phyloP scores from a whole-genome alignment of 2,113 vertebrate species.

The Prolemur simus region DNA sequence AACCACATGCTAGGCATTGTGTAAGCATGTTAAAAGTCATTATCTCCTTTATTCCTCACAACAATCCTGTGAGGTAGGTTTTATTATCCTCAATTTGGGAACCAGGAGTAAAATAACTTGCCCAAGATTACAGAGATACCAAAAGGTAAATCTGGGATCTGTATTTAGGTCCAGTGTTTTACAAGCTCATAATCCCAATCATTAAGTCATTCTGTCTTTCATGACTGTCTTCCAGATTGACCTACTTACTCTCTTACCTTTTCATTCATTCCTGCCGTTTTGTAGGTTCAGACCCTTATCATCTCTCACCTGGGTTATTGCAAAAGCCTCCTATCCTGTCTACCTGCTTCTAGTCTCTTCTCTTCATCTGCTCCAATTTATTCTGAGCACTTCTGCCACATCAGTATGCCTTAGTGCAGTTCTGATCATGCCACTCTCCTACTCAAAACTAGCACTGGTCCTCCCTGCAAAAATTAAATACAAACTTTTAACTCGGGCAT shows the following conservation, averaged over 20 bases:
- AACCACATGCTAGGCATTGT: not conserved
- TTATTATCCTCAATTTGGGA: not conserved
- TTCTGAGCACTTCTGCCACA: not conserved
- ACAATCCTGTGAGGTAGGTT: not conserved
- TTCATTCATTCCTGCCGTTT: not conserved
- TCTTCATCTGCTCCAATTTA: not conserved
- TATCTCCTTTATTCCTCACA: not conserved
- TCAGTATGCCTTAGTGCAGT: not conserved
- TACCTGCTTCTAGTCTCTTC: not conserved
- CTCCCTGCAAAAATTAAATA: not conserved
- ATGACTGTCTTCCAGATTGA: not conserved
- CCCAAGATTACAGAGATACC: not conserved
- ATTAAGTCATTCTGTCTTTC: not conserved
- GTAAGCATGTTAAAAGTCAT: not conserved
- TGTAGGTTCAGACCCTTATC: not conserved
- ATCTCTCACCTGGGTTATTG: not conserved
- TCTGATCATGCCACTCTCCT: not conserved
- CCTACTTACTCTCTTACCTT: not conserved
- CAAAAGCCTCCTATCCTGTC: not conserved
- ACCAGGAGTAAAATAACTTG: conserved; percentile 4
- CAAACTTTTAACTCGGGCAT: not conserved
- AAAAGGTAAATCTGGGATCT: not conserved
- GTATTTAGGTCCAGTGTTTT: not conserved
- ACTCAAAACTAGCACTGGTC: not conserved
- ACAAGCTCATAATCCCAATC: not conserved